These are phyloP conservation scores for Drosophila mimica DNA, from an alignment of 2,888 invertebrate species.

Conservation along the genomic window DNA sequence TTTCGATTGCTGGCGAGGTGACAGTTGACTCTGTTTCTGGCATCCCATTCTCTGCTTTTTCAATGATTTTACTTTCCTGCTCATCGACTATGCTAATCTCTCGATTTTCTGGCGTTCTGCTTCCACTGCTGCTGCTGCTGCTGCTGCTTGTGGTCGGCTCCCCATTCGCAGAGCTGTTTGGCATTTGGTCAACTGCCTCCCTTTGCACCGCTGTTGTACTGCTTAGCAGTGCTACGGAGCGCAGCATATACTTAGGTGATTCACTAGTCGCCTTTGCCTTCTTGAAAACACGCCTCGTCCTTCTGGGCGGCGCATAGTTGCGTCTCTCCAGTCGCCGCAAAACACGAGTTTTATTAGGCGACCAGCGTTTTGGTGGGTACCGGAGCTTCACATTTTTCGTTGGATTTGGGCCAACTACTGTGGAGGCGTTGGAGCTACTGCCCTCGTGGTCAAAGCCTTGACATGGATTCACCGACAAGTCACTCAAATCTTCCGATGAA, in stretches of 20 bases:
- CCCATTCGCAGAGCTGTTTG: neutral
- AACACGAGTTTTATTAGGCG: neutral
- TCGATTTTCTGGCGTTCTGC: too few relatives aligned
- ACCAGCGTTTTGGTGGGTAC: slow-evolving; percentile 46
- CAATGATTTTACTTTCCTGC: neutral
- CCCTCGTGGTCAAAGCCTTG: slow-evolving; percentile 55
- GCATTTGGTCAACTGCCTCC: neutral
- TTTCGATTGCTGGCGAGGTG: neutral
- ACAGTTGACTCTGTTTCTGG: neutral
- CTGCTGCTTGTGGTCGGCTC: neutral
- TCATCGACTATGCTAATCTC: neutral
- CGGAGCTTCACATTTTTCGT: neutral
- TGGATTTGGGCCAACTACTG: neutral
- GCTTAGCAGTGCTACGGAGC: neutral
- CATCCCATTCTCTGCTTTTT: neutral
- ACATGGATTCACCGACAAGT: slow-evolving; percentile 60
- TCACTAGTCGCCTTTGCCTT: neutral
- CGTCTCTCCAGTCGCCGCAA: slow-evolving; percentile 1
- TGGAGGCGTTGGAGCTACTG: slow-evolving; percentile 3
- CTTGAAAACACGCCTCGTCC: slow-evolving; percentile 1
- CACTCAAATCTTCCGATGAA: slow-evolving; percentile 55
- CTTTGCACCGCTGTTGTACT: neutral
- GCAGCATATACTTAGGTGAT: neutral
- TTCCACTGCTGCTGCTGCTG: neutral
- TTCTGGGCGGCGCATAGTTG: slow-evolving; percentile 30